These are phyloP conservation scores for Dynastes grantii DNA, from an alignment of 2,888 invertebrate species.

Conservation along the genomic window DNA sequence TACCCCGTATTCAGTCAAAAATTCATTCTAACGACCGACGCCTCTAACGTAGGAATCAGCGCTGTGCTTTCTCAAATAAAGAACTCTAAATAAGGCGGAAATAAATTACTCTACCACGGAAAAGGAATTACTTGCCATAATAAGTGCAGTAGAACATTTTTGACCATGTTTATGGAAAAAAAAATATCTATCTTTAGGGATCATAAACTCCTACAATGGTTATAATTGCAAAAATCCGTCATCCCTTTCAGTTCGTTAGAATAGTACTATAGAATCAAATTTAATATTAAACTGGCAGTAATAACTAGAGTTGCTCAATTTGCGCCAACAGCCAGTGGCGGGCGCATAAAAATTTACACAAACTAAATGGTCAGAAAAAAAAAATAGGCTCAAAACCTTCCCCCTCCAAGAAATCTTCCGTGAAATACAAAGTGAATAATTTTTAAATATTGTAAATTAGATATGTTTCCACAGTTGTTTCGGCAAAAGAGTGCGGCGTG, in stretches of 20 bases:
- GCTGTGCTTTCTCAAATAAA: background rate
- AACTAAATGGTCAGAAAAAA: no score
- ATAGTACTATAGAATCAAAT: slow-evolving; percentile 61
- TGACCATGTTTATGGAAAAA: slow-evolving; percentile 63
- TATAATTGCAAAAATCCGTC: slow-evolving; percentile 60
- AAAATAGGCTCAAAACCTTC: no score
- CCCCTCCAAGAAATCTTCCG: no score
- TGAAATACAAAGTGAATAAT: no score
- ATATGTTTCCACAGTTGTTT: no score
- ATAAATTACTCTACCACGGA: background rate
- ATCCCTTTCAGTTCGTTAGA: slow-evolving; percentile 62
- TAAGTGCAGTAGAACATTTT: slow-evolving; percentile 56
- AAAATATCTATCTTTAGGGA: slow-evolving; percentile 55
- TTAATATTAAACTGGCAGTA: slow-evolving; percentile 52
- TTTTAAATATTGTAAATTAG: no score
- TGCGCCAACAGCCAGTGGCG: no score
- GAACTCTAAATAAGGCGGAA: background rate
- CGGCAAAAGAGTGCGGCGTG: no score
- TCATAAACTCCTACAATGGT: slow-evolving; percentile 56
- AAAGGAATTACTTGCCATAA: slow-evolving; percentile 58
- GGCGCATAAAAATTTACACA: no score
- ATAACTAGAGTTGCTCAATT: no score
- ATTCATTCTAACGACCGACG: background rate
- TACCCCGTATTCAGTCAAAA: background rate
- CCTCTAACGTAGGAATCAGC: background rate